Conservation (phyloP, 2,888 invertebrate genomes). For the Microctonus brassicae region DNA sequence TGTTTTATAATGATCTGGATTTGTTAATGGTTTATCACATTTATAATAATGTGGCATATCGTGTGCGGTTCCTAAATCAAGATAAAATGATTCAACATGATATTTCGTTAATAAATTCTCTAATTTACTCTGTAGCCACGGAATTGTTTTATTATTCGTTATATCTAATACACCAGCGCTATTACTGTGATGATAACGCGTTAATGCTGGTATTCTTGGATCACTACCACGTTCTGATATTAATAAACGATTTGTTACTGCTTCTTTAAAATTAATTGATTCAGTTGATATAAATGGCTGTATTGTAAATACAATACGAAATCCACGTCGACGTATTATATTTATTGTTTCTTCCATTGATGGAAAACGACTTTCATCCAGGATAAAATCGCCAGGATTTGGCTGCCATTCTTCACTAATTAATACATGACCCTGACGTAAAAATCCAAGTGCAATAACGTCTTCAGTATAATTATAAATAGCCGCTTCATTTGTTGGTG, state of each 20-base stretch:
- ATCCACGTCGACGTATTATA: constrained; percentile 85
- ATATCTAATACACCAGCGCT: constrained; percentile 90
- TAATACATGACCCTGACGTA: constrained; percentile 84
- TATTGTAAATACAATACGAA: constrained; percentile 88
- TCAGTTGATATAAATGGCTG: constrained; percentile 93
- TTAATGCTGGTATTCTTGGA: constrained; percentile 84
- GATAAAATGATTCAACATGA: constrained; percentile 87
- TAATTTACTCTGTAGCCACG: constrained; percentile 84
- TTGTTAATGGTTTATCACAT: constrained; percentile 79
- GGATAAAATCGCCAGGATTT: constrained; percentile 85
- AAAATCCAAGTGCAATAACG: constrained; percentile 82
- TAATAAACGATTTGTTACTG: constrained; percentile 81
- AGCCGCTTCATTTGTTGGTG: constrained; percentile 77
- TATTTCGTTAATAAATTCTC: constrained; percentile 79
- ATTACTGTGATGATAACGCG: constrained; percentile 81
- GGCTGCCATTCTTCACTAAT: constrained; percentile 88
- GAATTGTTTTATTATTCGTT: constrained; percentile 84
- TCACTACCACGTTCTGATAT: constrained; percentile 86
- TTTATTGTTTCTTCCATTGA: constrained; percentile 84
- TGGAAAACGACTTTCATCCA: constrained; percentile 85
- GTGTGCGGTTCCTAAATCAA: constrained; percentile 85
- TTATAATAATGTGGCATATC: constrained; percentile 90
- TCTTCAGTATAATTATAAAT: constrained; percentile 88
- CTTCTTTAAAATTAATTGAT: constrained; percentile 84
- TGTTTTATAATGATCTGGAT: constrained; percentile 87